These are phyloP conservation scores for Tapirus indicus DNA, from an alignment of 2,797 vertebrate genomes.

Conservation along the genomic window DNA sequence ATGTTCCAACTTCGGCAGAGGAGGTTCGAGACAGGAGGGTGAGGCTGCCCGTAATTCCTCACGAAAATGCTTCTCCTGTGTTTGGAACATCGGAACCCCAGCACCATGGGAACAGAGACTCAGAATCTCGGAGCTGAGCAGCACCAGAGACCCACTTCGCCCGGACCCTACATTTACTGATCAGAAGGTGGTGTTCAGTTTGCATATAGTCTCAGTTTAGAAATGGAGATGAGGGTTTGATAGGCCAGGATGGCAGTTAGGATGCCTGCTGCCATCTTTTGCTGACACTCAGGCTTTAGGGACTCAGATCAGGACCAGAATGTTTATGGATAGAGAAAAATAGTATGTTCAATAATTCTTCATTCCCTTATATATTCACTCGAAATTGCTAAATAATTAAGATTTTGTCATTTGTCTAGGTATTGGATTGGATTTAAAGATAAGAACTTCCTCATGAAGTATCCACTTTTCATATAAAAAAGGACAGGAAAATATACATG, in stretches of 20 bases:
- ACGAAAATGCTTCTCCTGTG: not conserved
- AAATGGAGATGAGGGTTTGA: not conserved
- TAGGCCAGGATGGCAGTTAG: not conserved
- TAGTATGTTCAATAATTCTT: not conserved
- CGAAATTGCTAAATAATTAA: not conserved
- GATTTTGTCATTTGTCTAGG: not conserved
- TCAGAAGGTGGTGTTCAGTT: not conserved
- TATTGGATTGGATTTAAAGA: not conserved
- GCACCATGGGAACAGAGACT: constrained; percentile 59
- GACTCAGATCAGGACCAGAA: not conserved
- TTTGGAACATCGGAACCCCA: constrained; percentile 41
- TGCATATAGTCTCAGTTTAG: not conserved
- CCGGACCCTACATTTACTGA: not conserved
- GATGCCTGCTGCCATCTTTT: not conserved
- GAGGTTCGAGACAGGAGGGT: not conserved
- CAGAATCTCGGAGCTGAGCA: constrained; percentile 60
- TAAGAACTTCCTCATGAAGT: not conserved
- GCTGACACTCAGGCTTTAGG: not conserved
- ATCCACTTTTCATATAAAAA: not conserved
- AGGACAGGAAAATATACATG: not conserved
- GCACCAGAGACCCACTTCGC: not conserved
- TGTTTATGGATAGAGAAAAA: not conserved
- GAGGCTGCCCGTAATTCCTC: not conserved
- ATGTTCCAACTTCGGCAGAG: not conserved
- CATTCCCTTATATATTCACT: not conserved